Evolutionary conservation across 2,797 vertebrate genomes (phyloP).

Genomic region (Taenioides sp.): DNA sequence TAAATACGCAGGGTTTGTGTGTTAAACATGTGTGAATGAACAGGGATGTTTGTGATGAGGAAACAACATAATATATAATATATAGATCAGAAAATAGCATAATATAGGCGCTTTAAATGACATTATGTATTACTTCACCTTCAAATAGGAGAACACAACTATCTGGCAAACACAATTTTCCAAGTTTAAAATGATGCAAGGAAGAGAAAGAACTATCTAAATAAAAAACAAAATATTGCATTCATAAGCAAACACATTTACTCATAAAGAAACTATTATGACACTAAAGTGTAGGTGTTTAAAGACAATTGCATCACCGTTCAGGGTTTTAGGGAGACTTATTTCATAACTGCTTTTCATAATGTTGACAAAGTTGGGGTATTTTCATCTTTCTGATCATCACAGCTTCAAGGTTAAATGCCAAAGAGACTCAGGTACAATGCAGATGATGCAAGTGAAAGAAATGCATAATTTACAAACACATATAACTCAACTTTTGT

Average conservation of each 20-base stretch:
- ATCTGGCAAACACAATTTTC: background rate
- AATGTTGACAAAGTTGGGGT: background rate
- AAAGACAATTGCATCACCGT: background rate
- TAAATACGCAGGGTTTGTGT: too few relatives aligned
- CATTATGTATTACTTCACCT: background rate
- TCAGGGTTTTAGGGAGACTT: background rate
- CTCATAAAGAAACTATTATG: background rate
- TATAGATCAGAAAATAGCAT: too few relatives aligned
- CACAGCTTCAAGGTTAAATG: background rate
- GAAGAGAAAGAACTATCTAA: background rate
- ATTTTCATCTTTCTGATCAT: background rate
- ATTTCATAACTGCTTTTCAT: background rate
- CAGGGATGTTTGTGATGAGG: too few relatives aligned
- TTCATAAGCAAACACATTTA: background rate
- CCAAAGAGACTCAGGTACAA: background rate
- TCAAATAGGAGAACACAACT: background rate
- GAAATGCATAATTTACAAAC: background rate
- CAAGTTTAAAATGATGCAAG: background rate
- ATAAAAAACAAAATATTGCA: background rate
- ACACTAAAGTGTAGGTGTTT: background rate
- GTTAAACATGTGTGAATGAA: too few relatives aligned
- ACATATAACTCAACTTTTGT: background rate
- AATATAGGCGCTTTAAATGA: too few relatives aligned
- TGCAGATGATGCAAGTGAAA: constrained; percentile 2
- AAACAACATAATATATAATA: too few relatives aligned